These are phyloP conservation scores for Tachyglossus aculeatus DNA, from an alignment of 2,797 vertebrate genomes.

Conservation along the genomic window DNA sequence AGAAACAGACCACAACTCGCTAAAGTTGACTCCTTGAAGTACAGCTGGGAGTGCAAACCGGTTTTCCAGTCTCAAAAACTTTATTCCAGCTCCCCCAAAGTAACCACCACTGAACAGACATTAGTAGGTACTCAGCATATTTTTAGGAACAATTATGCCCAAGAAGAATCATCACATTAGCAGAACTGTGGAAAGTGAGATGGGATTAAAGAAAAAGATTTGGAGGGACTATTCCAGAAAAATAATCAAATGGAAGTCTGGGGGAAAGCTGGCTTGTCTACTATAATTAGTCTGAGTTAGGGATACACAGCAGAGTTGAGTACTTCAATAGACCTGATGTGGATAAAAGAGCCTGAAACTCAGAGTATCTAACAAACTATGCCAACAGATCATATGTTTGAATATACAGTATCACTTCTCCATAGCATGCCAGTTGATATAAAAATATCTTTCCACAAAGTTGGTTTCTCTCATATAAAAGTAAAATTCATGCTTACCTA, in stretches of 20 bases:
- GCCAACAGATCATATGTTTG: too few species aligned
- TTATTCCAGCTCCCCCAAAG: not conserved
- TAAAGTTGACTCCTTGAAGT: not conserved
- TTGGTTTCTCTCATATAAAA: too few species aligned
- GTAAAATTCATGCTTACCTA: too few species aligned
- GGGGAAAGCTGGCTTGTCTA: not conserved
- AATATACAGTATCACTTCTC: too few species aligned
- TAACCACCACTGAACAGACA: not conserved
- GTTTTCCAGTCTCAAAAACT: not conserved
- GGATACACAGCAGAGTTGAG: not conserved
- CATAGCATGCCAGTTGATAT: too few species aligned
- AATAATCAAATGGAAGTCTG: not conserved
- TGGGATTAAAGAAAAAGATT: not conserved
- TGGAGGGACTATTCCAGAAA: not conserved
- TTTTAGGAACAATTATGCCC: too few species aligned
- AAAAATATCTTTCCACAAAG: too few species aligned
- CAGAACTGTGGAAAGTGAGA: not conserved
- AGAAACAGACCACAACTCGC: not conserved
- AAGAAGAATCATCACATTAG: not conserved
- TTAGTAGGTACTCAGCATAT: not conserved
- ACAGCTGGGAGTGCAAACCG: not conserved
- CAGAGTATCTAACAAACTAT: too few species aligned
- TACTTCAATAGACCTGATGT: too few species aligned
- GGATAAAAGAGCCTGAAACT: too few species aligned
- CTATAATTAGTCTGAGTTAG: not conserved